Evolutionary conservation across 2,797 vertebrate genomes (phyloP), one percentile per base, ranked within the genome.

Genomic region (Macroramphosus scolopax): DNA sequence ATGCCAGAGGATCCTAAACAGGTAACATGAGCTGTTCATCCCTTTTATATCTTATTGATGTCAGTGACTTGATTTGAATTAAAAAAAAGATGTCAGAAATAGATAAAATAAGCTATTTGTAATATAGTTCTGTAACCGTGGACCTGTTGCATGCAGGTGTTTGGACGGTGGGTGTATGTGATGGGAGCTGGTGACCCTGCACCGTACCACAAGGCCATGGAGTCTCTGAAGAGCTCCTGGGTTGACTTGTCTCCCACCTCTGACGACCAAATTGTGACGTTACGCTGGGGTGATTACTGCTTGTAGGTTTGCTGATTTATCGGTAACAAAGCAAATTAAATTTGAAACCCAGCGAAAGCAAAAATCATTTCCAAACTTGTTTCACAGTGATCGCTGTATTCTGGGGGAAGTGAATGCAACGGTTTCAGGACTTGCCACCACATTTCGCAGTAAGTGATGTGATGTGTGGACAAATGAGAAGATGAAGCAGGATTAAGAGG

Each of bases 121-220:
- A 8, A 2, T 9, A 8, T 7, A 20, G 8, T 22, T 22, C 3
- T 22, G 20, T 44, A 4, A n/a, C 8, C 41, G 1, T 36, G 12
- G 35, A 24, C 20, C 42, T 37, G n/a, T 33, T 17, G 5, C 50
- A 11, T 53, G 17, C 61, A 89, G 87, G 20, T 87, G 2, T 80
- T 81, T 57, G 87, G 87, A 11, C 86, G 77, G 53, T 89, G 87
- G 87, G 77, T 88, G 45, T 88, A 85, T 14, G 81, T 78, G 42
- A 73, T 87, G 83, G 87, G 84, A 44, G 77, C 84, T 17, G 84
- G 80, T 15, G 84, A 86, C 45, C 87, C 86, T 1, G 37, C 58
- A 29, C 57, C 49, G 1, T 88, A 88, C 59, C 83, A 87, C 71
- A 77, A 67, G 41, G 87, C 84, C 5, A 47, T 89, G 68, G 78